Evolutionary conservation across 2,888 invertebrate genomes (phyloP).

Genomic region (Calameuta filiformis): DNA sequence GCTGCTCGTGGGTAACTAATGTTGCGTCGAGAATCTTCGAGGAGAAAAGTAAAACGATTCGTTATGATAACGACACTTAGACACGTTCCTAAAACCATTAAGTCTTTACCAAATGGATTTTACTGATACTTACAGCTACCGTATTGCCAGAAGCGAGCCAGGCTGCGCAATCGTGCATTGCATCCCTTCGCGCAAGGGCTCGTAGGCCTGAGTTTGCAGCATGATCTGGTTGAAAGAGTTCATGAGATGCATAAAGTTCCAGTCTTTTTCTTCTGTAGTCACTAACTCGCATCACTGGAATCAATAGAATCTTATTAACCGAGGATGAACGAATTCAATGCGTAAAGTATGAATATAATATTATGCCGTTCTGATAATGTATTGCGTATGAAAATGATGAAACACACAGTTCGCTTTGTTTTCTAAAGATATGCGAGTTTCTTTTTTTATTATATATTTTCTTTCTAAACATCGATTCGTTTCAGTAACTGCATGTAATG

Average conservation of each 20-base stretch:
- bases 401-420: neutral
- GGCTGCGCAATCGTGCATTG: constrained; percentile 85
- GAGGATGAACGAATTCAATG: neutral
- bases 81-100: neutral
- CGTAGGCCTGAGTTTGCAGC: constrained; percentile 84
- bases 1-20: constrained; percentile 85
- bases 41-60: constrained; percentile 12
- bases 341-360: neutral
- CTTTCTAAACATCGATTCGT: neutral
- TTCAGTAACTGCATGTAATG: neutral
- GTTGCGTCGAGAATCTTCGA: constrained; percentile 92
- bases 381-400: neutral
- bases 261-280: constrained; percentile 88
- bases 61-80: neutral
- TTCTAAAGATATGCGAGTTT: neutral
- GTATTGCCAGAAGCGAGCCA: constrained; percentile 84
- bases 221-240: constrained; percentile 90
- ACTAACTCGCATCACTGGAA: constrained; percentile 91
- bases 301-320: constrained; percentile 17
- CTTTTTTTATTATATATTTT: neutral
- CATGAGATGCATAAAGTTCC: constrained; percentile 84
- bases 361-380: neutral
- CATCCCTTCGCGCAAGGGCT: constrained; percentile 84
- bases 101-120: neutral
- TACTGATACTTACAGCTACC: constrained; percentile 76